Percentiles rank a stretch among this genome's conserved stretches.
These are phyloP conservation scores for Macrostomum cliftonense DNA, from an alignment of 2,888 invertebrate species.

Conservation along the genomic window DNA sequence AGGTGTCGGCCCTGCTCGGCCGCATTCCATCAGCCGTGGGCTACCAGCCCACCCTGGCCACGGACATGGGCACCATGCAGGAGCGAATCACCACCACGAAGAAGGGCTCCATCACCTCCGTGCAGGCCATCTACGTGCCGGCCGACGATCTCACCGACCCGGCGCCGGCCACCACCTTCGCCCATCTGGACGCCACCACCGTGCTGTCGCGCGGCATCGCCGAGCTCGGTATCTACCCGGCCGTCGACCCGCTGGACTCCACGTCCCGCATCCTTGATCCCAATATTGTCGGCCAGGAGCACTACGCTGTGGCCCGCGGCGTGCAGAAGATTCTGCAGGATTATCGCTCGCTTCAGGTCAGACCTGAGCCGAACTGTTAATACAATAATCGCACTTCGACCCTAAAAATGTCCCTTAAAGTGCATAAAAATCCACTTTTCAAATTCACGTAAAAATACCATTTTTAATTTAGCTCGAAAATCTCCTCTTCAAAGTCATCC, in stretches of 20 bases:
- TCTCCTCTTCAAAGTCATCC: no score
- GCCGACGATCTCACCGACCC: conserved; percentile 28
- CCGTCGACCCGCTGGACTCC: conserved; percentile 25
- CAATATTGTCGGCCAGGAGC: conserved; percentile 18
- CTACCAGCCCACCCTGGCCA: conserved; percentile 25
- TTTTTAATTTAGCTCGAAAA: no score
- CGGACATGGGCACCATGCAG: conserved; percentile 25
- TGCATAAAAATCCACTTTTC: no score
- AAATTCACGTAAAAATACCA: no score
- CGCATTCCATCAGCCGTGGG: conserved; percentile 28
- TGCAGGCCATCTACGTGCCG: conserved; percentile 27
- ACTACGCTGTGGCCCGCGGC: conserved; percentile 19
- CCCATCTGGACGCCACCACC: conserved; percentile 24
- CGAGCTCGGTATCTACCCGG: conserved; percentile 23
- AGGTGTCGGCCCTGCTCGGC: conserved; percentile 22
- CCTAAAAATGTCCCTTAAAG: no score
- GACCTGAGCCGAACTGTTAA: no score
- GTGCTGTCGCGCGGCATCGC: conserved; percentile 23
- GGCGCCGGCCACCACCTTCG: conserved; percentile 24
- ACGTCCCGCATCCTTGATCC: conserved; percentile 20
- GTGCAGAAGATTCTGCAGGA: conserved; percentile 16
- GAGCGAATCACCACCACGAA: conserved; percentile 26
- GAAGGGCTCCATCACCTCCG: conserved; percentile 25
- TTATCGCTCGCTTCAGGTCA: conserved; percentile 2
- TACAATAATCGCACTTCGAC: no score